Evolutionary conservation across 1,140 invertebrate species (phyloP).

Genomic region (Chironomus tepperi): DNA sequence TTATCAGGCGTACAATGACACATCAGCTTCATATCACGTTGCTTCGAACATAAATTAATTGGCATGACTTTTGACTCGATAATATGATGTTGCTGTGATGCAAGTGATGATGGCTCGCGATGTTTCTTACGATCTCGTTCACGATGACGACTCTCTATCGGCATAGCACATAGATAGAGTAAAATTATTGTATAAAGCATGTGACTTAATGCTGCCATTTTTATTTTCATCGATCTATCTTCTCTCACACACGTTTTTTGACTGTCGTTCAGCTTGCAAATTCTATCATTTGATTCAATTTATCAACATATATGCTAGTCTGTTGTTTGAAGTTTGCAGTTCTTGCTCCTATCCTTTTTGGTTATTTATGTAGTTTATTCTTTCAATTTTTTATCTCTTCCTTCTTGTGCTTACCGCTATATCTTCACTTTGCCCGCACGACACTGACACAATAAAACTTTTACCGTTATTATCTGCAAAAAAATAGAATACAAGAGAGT

Average conservation of each 20-base stretch:
- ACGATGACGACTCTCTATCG: not conserved
- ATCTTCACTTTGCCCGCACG: not conserved
- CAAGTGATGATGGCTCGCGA: constrained; percentile 4
- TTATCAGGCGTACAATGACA: constrained; percentile 39
- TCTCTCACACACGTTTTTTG: not conserved
- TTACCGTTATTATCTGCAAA: not conserved
- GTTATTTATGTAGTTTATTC: not conserved
- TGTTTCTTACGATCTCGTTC: not conserved
- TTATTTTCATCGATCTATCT: not conserved
- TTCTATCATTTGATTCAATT: constrained; percentile 14
- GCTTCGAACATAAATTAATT: constrained; percentile 36
- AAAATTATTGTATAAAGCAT: not conserved
- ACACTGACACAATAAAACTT: not conserved
- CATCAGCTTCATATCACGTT: constrained; percentile 38
- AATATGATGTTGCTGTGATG: constrained; percentile 6
- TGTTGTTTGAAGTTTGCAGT: not conserved
- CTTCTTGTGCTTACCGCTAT: not conserved
- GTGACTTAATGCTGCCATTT: constrained; percentile 12
- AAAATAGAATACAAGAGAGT: not conserved
- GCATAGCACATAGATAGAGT: not conserved
- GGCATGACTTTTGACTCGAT: constrained; percentile 24
- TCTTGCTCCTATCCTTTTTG: no score
- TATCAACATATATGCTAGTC: not conserved
- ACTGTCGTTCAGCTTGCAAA: not conserved
- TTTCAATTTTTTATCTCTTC: not conserved